Percentiles rank a stretch among this genome's conserved stretches.
These are phyloP conservation scores for Cyphomyrmex costatus DNA, from an alignment of 1,140 invertebrate species.

Conservation along the genomic window DNA sequence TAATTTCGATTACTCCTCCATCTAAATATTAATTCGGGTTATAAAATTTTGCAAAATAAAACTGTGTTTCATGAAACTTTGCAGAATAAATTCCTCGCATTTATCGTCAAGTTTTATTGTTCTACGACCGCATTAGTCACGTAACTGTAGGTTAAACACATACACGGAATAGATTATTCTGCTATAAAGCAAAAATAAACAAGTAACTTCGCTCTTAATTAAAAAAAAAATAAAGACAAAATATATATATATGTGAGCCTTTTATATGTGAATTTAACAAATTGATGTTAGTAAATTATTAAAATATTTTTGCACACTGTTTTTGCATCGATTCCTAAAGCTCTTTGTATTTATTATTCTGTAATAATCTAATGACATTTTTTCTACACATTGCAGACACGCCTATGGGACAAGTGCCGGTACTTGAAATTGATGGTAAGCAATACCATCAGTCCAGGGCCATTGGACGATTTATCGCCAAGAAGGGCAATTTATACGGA, in stretches of 20 bases:
- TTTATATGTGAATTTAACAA: too few relatives aligned
- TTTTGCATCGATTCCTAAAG: too few relatives aligned
- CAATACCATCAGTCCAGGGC: constrained; percentile 89
- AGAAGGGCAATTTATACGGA: constrained; percentile 89
- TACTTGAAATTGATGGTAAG: constrained; percentile 91
- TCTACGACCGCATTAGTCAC: neutral
- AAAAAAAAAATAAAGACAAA: too few relatives aligned
- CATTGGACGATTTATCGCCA: constrained; percentile 90
- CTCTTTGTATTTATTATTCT: neutral
- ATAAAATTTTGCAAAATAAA: neutral
- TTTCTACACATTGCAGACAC: constrained; percentile 86
- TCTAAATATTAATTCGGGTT: neutral
- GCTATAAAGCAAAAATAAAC: too few relatives aligned
- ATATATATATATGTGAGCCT: too few relatives aligned
- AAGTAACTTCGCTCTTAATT: too few relatives aligned
- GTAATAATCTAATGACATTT: constrained; percentile 14
- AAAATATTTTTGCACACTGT: too few relatives aligned
- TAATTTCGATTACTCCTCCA: neutral
- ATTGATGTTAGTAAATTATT: too few relatives aligned
- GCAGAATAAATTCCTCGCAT: neutral
- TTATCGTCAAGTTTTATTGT: neutral
- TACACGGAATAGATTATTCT: neutral
- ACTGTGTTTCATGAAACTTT: too few relatives aligned
- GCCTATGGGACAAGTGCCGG: constrained; percentile 91
- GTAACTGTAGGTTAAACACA: neutral